Base-by-base conservation (phyloP, 2,113 vertebrate genomes). In the Phrynosoma blainvillii region DNA sequence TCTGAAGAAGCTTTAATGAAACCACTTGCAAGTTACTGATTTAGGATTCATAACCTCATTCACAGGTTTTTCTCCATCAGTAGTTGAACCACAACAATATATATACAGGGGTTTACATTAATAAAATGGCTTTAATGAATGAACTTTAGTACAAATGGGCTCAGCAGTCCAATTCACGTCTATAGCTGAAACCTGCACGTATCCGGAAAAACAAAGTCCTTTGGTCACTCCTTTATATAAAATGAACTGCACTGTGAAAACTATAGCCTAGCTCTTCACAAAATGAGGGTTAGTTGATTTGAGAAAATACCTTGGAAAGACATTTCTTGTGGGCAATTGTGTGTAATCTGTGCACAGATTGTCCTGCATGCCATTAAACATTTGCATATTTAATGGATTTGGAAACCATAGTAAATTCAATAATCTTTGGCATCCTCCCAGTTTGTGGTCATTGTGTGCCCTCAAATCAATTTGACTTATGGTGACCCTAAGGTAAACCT, bases 1-100 rank as follows among this genome's bases (percentile, higher is more conserved):
- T 42, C 82, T 36, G 36, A 85, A 74, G 6, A n/a, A 79, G 9
- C 82, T 83, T 90, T 11, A 76, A 32, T 18, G 20, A 76, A 87
- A 81, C 20, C 23, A 18, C 12, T 82, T 66, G n/a, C 36, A 42
- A 32, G 10, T 54, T 54, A 62, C 36, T 80, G 23, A 62, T 74
- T 83, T 52, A 54, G 12, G 42, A 73, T 74, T 70, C 71, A 88
- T 13, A 87, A 11, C 13, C 54, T 74, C 81, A 68, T 66, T 86
- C 32, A 36, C 4, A 1, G 11, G 30, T 11, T 27, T 21, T 36
- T 62, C 21, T 80, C 27, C 30, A 56, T 59, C 20, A 21, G 18
- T 68, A 68, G 65, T 6, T 68, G 65, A 68, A 68, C 65, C 65
- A 68, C 65, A 23, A 16, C 25, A 1, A 68, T 62, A 62, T 62